Evolutionary conservation across 2,888 invertebrate species (phyloP).

Genomic region (Zygaena filipendulae): DNA sequence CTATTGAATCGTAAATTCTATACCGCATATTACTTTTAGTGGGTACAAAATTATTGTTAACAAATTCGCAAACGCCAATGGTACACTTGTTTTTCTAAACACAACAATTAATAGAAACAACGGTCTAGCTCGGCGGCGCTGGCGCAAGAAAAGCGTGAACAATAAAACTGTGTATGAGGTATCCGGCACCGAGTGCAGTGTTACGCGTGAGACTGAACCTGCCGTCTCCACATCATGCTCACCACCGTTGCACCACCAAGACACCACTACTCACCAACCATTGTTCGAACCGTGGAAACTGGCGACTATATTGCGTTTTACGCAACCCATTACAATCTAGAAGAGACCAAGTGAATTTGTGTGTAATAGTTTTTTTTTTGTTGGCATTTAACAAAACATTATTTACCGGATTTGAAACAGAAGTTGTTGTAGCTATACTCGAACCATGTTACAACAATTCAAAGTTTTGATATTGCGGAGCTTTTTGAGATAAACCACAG

Average conservation of each 20-base stretch:
- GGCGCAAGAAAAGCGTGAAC: constrained; percentile 26
- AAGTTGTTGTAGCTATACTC: too few relatives aligned
- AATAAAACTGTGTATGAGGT: constrained; percentile 31
- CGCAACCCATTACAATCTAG: constrained; percentile 56
- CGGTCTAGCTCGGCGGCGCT: constrained; percentile 12
- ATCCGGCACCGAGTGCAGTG: constrained; percentile 49
- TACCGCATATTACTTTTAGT: too few relatives aligned
- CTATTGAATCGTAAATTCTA: too few relatives aligned
- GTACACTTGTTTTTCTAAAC: constrained; percentile 4
- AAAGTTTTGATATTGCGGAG: too few relatives aligned
- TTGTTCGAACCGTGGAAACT: constrained; percentile 63
- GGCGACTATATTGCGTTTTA: constrained; percentile 38
- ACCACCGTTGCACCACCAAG: constrained; percentile 56
- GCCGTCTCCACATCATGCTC: constrained; percentile 29
- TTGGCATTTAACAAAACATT: too few relatives aligned
- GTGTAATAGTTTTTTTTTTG: too few relatives aligned
- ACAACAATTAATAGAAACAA: constrained; percentile 3
- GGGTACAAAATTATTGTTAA: too few relatives aligned
- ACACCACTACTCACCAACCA: too few relatives aligned
- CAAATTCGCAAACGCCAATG: constrained; percentile 5
- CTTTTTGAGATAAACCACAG: too few relatives aligned
- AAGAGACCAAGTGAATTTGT: constrained; percentile 48
- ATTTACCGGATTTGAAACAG: too few relatives aligned
- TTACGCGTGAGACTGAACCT: constrained; percentile 49
- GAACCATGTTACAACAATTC: too few relatives aligned